Evolutionary conservation across 2,797 vertebrate genomes (phyloP).

Genomic region (Alosa sapidissima): DNA sequence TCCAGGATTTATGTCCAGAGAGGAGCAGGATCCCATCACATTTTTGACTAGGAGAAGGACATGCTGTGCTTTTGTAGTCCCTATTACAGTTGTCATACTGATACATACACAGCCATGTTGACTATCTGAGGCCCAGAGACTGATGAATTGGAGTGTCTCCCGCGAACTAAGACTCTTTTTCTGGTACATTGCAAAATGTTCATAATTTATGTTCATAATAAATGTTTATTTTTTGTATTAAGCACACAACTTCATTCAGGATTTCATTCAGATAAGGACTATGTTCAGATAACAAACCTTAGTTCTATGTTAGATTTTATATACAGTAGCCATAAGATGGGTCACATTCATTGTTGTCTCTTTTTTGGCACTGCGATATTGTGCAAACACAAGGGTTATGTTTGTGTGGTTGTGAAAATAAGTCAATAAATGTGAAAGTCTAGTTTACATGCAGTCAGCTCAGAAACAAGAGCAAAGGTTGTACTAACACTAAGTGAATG

Average conservation of each 20-base stretch:
- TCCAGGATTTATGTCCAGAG: background rate
- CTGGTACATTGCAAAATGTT: background rate
- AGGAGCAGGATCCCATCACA: background rate
- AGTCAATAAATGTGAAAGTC: conserved; percentile 33
- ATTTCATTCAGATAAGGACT: background rate
- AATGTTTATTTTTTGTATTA: no score
- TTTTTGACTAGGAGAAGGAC: background rate
- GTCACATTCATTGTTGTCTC: conserved; percentile 1
- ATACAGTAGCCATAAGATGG: background rate
- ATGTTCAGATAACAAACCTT: no score
- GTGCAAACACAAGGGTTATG: conserved; percentile 42
- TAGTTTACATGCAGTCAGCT: background rate
- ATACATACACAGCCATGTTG: background rate
- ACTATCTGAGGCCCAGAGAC: background rate
- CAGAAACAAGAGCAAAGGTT: conserved; percentile 9
- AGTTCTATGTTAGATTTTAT: background rate
- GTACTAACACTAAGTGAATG: background rate
- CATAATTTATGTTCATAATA: no score
- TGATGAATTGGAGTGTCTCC: background rate
- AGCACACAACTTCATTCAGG: no score
- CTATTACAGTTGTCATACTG: background rate
- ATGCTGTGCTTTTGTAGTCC: background rate
- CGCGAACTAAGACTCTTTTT: background rate
- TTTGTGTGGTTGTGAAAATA: conserved; percentile 44
- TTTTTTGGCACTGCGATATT: conserved; percentile 2